Conservation (phyloP, 2,113 vertebrate genomes). For the Lagenorhynchus albirostris region DNA sequence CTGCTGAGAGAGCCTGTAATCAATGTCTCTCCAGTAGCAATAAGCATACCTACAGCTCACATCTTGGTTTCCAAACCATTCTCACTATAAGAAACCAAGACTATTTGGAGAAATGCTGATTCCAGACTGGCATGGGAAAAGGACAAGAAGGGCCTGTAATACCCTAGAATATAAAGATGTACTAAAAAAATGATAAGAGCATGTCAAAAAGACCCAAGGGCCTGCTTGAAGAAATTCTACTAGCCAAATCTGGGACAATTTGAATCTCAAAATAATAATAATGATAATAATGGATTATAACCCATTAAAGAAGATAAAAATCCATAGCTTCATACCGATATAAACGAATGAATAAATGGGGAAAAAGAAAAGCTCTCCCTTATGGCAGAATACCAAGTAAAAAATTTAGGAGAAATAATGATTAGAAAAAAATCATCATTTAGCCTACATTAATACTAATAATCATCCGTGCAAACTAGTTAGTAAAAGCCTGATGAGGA, state of each 20-base stretch:
- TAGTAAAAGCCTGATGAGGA: not conserved
- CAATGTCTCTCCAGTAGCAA: not conserved
- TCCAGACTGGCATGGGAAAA: not conserved
- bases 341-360: not conserved
- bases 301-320: not conserved
- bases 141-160: not conserved
- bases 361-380: not conserved
- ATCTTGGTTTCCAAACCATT: not conserved
- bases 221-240: not conserved
- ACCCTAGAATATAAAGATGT: not conserved
- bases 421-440: not conserved
- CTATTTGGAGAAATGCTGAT: not conserved
- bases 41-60: not conserved
- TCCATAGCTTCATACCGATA: not conserved
- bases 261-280: not conserved
- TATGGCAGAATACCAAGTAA: not conserved
- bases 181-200: not conserved
- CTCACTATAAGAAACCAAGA: not conserved
- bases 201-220: not conserved
- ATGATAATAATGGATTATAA: not conserved
- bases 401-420: not conserved
- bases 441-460: not conserved
- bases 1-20: not conserved
- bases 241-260: not conserved
- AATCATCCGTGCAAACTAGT: not conserved